Evolutionary conservation across 2,113 vertebrate genomes (phyloP).

Genomic region (Nematolebias whitei): DNA sequence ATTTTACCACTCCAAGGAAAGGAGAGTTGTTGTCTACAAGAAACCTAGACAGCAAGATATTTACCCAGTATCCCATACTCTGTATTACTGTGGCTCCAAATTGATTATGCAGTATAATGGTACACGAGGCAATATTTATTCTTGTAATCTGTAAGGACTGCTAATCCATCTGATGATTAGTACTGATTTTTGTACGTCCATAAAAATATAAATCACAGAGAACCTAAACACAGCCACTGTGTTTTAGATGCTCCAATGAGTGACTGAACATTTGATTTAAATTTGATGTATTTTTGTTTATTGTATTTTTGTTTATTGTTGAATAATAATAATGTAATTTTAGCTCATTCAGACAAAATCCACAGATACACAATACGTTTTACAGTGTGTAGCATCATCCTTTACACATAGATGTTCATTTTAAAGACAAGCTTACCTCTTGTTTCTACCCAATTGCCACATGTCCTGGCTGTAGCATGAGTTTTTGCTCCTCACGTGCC

Average conservation of each 20-base stretch:
- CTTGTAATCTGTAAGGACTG: not conserved
- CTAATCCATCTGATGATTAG: not conserved
- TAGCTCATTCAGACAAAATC: not conserved
- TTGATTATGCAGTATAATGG: too few relatives aligned
- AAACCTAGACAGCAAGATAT: too few relatives aligned
- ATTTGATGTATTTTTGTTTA: not conserved
- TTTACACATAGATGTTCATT: too few relatives aligned
- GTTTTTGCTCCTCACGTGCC: not conserved
- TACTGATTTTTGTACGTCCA: too few relatives aligned
- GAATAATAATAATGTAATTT: not conserved
- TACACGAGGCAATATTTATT: slow-evolving; percentile 11
- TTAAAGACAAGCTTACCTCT: not conserved
- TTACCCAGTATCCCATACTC: too few relatives aligned
- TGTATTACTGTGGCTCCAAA: too few relatives aligned
- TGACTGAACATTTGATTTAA: not conserved
- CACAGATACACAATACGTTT: too few relatives aligned
- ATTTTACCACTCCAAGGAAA: slow-evolving; percentile 33
- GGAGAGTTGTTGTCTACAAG: too few relatives aligned
- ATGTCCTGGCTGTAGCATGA: not conserved
- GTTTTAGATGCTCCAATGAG: not conserved
- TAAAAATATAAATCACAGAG: too few relatives aligned
- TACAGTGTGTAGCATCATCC: too few relatives aligned
- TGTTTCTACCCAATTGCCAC: not conserved
- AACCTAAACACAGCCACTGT: too few relatives aligned
- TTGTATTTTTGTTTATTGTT: not conserved